phyloP scores from a whole-genome alignment of 2,113 vertebrate species.

The Tragelaphus scriptus region DNA sequence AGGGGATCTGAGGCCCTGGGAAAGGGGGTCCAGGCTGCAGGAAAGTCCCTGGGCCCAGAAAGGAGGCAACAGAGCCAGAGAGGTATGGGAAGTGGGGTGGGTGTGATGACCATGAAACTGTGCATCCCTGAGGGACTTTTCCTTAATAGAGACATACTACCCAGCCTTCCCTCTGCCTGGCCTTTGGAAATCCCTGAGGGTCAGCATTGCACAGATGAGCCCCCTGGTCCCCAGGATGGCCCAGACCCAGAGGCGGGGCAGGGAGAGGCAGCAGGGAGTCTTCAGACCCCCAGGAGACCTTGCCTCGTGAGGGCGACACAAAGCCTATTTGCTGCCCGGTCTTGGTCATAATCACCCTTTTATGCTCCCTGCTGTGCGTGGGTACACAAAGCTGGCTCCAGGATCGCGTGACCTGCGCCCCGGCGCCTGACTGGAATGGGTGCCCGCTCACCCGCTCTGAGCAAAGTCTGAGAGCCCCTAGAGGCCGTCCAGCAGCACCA shows the following conservation, averaged over 20 bases:
- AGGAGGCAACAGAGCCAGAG: conserved; percentile 1
- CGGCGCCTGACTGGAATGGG: background rate
- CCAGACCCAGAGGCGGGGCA: background rate
- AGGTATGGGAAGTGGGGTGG: background rate
- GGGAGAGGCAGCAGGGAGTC: background rate
- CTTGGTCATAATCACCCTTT: conserved; percentile 53
- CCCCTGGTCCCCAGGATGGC: too few relatives aligned
- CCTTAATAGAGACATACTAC: background rate
- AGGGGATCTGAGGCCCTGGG: background rate
- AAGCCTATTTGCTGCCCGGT: background rate
- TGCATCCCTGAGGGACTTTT: too few relatives aligned
- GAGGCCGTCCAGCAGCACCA: background rate
- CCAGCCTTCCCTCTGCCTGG: background rate
- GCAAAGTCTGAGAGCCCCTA: background rate
- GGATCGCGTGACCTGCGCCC: background rate
- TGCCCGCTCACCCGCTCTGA: background rate
- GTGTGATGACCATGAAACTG: background rate
- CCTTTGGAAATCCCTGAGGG: background rate
- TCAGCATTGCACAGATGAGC: background rate
- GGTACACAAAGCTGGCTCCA: background rate
- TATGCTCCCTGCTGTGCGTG: background rate
- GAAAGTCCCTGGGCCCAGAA: conserved; percentile 37
- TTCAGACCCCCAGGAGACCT: background rate
- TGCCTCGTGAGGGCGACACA: background rate
- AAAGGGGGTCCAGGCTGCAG: conserved; percentile 48